Conservation (phyloP, 2,113 vertebrate genomes). For the Oncorhynchus gorbuscha region DNA sequence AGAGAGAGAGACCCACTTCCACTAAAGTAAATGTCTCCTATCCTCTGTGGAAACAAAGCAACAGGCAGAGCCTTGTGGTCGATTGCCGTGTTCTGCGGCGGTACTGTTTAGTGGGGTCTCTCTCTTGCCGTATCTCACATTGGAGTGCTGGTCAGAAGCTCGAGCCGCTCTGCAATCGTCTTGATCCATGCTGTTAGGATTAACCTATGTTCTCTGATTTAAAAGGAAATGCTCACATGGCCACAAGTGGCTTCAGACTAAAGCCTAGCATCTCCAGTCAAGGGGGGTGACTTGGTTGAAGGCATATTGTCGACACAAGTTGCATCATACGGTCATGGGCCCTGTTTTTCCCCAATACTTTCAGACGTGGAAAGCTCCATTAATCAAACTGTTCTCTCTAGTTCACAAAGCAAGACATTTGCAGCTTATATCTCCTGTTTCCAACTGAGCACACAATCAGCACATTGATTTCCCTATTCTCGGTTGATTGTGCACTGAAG, state of each 20-base stretch:
- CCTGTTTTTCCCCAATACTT: conserved; percentile 22
- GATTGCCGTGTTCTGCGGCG: conserved; percentile 64
- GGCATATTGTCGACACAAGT: conserved; percentile 2
- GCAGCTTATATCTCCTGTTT: conserved; percentile 37
- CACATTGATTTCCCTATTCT: conserved; percentile 48
- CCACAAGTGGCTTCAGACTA: conserved; percentile 29
- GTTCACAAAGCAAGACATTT: conserved; percentile 33
- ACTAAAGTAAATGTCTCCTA: conserved; percentile 20
- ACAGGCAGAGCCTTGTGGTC: conserved; percentile 56
- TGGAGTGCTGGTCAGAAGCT: conserved; percentile 51
- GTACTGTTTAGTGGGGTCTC: conserved; percentile 54
- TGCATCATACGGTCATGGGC: conserved; percentile 14
- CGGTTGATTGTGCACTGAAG: conserved; percentile 43
- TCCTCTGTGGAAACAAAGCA: conserved; percentile 50
- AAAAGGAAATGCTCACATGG: conserved; percentile 34
- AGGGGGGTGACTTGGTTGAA: conserved; percentile 9
- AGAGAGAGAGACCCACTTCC: conserved; percentile 23
- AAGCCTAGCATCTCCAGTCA: conserved; percentile 26
- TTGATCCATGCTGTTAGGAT: conserved; percentile 38
- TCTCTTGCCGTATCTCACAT: conserved; percentile 51
- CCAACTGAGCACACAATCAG: conserved; percentile 21
- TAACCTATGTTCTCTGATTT: conserved; percentile 53
- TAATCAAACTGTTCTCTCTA: conserved; percentile 4
- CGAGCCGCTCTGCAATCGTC: conserved; percentile 40
- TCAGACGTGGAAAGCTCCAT: conserved; percentile 12